A percentile compares a stretch with the other conserved stretches of the same genome.
Evolutionary conservation across 1,140 invertebrate species (phyloP).

Genomic region (Pseudomyrmex cubaensis): DNA sequence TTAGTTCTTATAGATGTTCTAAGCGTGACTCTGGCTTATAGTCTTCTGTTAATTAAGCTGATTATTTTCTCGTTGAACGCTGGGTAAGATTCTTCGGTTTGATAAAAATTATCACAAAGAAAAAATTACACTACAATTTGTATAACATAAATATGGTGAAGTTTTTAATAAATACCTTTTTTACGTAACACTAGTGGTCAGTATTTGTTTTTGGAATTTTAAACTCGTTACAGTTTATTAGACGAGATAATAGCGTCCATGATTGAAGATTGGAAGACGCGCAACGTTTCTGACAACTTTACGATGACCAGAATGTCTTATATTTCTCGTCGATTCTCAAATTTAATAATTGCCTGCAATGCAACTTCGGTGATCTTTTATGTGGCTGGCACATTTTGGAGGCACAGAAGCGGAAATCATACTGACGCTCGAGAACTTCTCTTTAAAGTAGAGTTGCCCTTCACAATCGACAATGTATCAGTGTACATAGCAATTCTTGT

Average conservation of each 20-base stretch:
- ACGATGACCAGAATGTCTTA: slow-evolving; percentile 27
- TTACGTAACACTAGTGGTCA: neutral
- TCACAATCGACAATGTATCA: neutral
- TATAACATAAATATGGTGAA: too few relatives aligned
- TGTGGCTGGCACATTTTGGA: neutral
- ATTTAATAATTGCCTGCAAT: neutral
- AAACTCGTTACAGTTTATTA: slow-evolving; percentile 52
- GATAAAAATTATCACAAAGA: too few relatives aligned
- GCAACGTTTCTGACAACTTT: neutral
- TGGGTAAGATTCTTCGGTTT: too few relatives aligned
- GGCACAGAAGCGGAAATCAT: neutral
- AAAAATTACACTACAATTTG: too few relatives aligned
- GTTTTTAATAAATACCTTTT: too few relatives aligned
- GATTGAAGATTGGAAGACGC: slow-evolving; percentile 48
- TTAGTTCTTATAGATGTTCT: slow-evolving; percentile 20
- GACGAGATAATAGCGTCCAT: slow-evolving; percentile 44
- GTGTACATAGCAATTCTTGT: slow-evolving; percentile 45
- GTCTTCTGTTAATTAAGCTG: slow-evolving; percentile 35
- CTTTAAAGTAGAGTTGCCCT: slow-evolving; percentile 64
- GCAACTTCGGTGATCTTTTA: neutral
- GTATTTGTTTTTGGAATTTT: slow-evolving; percentile 1
- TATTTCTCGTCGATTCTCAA: slow-evolving; percentile 36
- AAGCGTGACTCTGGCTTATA: slow-evolving; percentile 16
- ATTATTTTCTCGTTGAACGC: slow-evolving; percentile 43
- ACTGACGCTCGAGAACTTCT: slow-evolving; percentile 17